Percentiles rank a stretch among this genome's conserved stretches.
Conservation (phyloP, 2,797 vertebrate genomes). For the Phataginus tricuspis region DNA sequence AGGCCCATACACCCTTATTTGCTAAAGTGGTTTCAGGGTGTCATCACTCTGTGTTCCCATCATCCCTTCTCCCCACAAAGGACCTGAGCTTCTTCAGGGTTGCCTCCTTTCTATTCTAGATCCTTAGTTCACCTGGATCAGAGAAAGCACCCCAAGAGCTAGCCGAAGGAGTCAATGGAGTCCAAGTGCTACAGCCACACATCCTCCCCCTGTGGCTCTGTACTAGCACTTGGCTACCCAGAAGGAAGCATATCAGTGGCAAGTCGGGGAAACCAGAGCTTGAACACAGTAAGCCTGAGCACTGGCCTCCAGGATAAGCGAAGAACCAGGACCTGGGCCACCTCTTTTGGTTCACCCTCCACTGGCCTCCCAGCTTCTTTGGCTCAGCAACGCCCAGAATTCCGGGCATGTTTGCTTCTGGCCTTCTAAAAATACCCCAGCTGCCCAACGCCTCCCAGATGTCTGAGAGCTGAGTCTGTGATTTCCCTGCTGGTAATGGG, state of each 20-base stretch:
- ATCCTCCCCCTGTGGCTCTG: background rate
- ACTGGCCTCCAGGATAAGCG: background rate
- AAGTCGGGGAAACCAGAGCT: background rate
- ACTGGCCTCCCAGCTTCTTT: conserved; percentile 60
- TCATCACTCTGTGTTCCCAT: background rate
- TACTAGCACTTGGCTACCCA: background rate
- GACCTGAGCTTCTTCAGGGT: background rate
- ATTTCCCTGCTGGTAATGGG: conserved; percentile 70
- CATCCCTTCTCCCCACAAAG: too few species aligned
- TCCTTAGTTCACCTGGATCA: background rate
- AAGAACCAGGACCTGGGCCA: background rate
- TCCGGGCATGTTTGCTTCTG: conserved; percentile 72
- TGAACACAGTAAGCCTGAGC: background rate
- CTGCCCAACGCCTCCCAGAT: conserved; percentile 73
- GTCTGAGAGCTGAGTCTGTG: conserved; percentile 76
- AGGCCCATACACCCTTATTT: background rate
- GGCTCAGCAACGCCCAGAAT: conserved; percentile 68
- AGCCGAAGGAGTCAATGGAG: background rate
- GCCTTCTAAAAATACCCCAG: conserved; percentile 77
- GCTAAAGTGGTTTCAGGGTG: background rate
- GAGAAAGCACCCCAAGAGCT: background rate
- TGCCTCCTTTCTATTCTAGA: background rate
- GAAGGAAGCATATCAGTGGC: background rate
- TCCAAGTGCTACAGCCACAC: background rate
- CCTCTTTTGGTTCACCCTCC: conserved; percentile 53